Evolutionary conservation across 2,113 vertebrate species (phyloP).

Genomic region (Rhagologus leucostigma): DNA sequence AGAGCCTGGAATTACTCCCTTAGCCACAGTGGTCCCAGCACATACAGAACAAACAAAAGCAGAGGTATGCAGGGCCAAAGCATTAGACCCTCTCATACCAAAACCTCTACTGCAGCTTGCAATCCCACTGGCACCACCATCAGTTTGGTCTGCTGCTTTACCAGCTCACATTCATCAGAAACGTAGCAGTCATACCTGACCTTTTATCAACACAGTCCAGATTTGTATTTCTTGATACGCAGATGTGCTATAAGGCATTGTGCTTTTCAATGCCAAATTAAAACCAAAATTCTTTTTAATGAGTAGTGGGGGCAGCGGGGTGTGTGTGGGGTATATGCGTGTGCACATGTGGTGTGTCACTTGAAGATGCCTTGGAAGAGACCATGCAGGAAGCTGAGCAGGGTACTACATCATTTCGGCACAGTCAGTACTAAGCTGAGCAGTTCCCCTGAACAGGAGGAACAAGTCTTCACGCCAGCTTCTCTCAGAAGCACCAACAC

Average conservation of each 20-base stretch:
- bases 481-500: background rate
- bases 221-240: background rate
- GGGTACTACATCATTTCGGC: background rate
- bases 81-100: background rate
- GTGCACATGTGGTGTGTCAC: background rate
- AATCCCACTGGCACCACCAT: background rate
- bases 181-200: background rate
- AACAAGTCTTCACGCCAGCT: background rate
- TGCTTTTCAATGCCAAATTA: background rate
- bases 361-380: background rate
- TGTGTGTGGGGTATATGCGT: no score
- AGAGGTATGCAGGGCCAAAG: background rate
- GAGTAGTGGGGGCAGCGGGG: accelerated
- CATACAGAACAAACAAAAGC: background rate
- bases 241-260: background rate
- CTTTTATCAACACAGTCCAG: background rate
- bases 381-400: background rate
- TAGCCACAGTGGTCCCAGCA: background rate
- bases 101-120: background rate
- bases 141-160: background rate
- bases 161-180: background rate
- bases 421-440: background rate
- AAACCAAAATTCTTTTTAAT: background rate
- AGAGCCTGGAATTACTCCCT: background rate
- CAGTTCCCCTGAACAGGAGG: background rate